Base-by-base conservation (phyloP, 2,113 vertebrate species). In the Scatophagus argus region DNA sequence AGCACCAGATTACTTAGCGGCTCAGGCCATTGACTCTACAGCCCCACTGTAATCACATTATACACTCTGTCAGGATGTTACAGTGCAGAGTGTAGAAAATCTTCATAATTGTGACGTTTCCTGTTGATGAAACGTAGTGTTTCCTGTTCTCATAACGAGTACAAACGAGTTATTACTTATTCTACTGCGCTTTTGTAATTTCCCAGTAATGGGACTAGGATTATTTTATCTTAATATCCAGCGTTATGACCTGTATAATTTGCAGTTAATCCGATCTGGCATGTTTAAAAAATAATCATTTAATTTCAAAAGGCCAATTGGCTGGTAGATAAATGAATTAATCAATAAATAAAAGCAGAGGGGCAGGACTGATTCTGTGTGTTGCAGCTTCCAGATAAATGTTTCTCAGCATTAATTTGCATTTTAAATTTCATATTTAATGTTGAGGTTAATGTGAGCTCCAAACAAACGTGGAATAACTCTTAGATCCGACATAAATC, bases 11-110 rank as follows among this genome's bases (percentile, higher is more conserved):
- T 67, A 88, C 1, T 34, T 77, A 7, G 19, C 12, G 25, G 64
- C 68, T 84, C 76, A 51, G 75, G 74, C 56, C 55, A 72, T 86
- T 80, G 87, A 90, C 72, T 84, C 87, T 39, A 66, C 51, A 55
- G 83, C 61, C 54, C 8, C 3, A 5, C 25, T 7, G 12, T 41
- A 73, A 76, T 54, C 34, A 63, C 64, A 73, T 82, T 62, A 60
- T 2, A 29, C 23, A 19, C 39, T 66, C 59, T 3, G 3, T 6
- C 49, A 3, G 47, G 23, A 71, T 21, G 8, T 16, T 19, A 5
- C 1, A 27, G 3, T 3, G 1, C 11, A 16, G 12, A 14, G 13
- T 27, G 27, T 32, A 17, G 21, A 56, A 21, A 13, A 14, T 23
- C n/a, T n/a, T 51, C 4, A 38, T 34, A 27, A 34, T 7, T 11